These are phyloP conservation scores for Fulmarus glacialis DNA, from an alignment of 2,113 vertebrate genomes.

Conservation along the genomic window DNA sequence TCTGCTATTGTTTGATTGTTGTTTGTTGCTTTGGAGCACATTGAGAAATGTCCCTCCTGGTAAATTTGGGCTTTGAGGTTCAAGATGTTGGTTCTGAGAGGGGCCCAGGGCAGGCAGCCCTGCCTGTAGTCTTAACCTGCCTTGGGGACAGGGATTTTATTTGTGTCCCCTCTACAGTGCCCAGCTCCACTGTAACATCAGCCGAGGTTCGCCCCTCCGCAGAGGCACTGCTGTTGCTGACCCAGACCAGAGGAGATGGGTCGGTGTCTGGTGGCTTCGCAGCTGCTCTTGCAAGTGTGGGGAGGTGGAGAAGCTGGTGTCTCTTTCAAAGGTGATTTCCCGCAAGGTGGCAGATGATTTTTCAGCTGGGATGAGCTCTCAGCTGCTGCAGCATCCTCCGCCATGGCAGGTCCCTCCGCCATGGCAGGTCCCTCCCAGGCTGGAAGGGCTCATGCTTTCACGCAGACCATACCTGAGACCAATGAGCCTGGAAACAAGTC, in stretches of 20 bases:
- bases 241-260: not conserved
- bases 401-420: not conserved
- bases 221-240: not conserved
- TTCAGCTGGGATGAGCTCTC: not conserved
- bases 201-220: rapidly evolving
- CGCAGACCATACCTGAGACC: not conserved
- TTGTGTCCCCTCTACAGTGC: not conserved
- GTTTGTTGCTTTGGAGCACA: not conserved
- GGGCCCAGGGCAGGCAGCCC: not conserved
- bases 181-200: rapidly evolving
- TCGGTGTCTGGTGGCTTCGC: not conserved
- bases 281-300: not conserved
- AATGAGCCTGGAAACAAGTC: not conserved
- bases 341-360: not conserved
- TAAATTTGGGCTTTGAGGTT: not conserved
- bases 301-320: not conserved
- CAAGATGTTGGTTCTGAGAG: not conserved
- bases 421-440: not conserved
- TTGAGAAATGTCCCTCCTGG: not conserved
- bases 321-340: not conserved
- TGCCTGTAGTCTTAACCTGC: not conserved
- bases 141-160: not conserved
- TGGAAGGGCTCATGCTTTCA: not conserved
- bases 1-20: slow-evolving; percentile 25
- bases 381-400: not conserved